Evolutionary conservation across 2,113 vertebrate species (phyloP).

Genomic region (Petaurus breviceps): DNA sequence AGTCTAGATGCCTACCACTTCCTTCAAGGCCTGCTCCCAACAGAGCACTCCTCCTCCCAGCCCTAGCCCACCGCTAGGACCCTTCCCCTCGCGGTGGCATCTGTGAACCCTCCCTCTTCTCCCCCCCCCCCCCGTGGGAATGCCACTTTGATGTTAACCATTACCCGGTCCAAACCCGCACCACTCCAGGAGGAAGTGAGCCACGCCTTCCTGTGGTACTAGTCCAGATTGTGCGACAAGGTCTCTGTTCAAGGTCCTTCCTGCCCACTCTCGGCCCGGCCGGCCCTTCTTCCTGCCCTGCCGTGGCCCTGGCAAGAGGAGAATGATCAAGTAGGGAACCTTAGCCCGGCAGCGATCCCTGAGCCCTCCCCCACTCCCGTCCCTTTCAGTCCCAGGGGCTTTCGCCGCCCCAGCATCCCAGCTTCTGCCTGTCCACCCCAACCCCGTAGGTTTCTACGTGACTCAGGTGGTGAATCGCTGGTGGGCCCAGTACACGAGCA

Average conservation of each 20-base stretch:
- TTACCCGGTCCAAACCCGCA: not conserved
- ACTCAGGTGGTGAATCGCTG: conserved; percentile 91
- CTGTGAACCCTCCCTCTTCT: not conserved
- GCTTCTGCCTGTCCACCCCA: not conserved
- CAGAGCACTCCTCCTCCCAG: not conserved
- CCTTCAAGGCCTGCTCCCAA: too few relatives aligned
- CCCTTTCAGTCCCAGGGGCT: too few relatives aligned
- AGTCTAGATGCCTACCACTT: not conserved
- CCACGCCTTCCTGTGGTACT: too few relatives aligned
- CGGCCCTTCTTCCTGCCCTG: not conserved
- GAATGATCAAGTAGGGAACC: not conserved
- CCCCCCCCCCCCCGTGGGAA: not conserved
- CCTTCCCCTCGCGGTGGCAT: not conserved
- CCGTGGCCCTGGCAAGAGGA: not conserved
- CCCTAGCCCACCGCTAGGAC: too few relatives aligned
- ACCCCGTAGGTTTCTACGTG: conserved; percentile 89
- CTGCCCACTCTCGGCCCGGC: not conserved
- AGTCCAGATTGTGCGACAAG: too few relatives aligned
- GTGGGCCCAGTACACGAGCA: conserved; percentile 96
- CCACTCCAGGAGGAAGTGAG: too few relatives aligned
- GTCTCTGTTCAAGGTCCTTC: not conserved
- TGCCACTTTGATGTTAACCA: conserved; percentile 13
- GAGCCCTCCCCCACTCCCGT: rapidly evolving
- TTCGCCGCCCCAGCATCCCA: not conserved
- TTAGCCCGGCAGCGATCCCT: not conserved